Percentiles rank a stretch among this genome's conserved stretches.
phyloP scores from a whole-genome alignment of 2,888 invertebrate species.

The Diplolepis rosae region DNA sequence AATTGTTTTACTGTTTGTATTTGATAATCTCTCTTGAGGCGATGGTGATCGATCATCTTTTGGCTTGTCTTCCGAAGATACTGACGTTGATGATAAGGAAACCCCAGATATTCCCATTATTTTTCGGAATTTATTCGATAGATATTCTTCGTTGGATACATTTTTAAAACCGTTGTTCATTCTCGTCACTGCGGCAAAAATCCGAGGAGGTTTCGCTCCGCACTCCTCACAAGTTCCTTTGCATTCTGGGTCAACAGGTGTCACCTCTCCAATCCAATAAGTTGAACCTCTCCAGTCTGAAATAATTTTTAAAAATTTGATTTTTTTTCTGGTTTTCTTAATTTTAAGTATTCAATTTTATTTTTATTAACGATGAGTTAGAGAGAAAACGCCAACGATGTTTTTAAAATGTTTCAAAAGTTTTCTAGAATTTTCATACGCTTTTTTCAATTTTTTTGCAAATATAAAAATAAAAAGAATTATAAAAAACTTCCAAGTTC shows the following conservation, averaged over 20 bases:
- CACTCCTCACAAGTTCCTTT: not conserved
- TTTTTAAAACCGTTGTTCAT: not conserved
- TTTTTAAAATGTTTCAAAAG: no score
- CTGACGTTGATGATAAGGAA: no score
- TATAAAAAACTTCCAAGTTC: no score
- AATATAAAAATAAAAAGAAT: no score
- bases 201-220: not conserved
- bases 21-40: no score
- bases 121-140: not conserved
- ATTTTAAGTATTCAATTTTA: not conserved
- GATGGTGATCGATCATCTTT: no score
- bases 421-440: no score
- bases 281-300: not conserved
- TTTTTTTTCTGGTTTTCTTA: not conserved
- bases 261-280: constrained; percentile 1
- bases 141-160: not conserved
- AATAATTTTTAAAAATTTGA: no score
- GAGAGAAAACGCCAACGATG: not conserved
- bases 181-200: not conserved
- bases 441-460: no score
- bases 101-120: not conserved
- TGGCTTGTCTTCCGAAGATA: no score
- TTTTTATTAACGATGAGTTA: not conserved
- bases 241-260: constrained; percentile 28
- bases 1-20: not conserved